Conservation (phyloP, 2,888 invertebrate species). For the Chouioia cunea region DNA sequence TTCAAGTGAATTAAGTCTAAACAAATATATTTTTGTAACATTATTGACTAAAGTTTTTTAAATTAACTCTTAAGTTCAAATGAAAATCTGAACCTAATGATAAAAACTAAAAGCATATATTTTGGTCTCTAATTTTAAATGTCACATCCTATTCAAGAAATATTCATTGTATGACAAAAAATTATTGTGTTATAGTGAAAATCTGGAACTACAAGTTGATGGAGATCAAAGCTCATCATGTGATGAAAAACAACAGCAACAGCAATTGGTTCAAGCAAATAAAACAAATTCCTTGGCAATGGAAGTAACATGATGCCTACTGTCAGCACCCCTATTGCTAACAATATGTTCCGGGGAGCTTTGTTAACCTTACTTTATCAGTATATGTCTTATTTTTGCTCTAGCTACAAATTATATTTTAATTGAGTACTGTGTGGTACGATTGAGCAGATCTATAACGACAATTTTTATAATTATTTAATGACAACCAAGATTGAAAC, state of each 20-base stretch:
- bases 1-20: no score
- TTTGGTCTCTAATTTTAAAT: no score
- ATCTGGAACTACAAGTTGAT: constrained; percentile 65
- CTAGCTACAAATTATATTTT: constrained; percentile 53
- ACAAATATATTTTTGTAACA: no score
- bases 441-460: constrained; percentile 43
- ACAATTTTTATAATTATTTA: constrained; percentile 30
- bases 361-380: constrained; percentile 63
- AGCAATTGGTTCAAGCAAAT: constrained; percentile 70
- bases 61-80: no score
- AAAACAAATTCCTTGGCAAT: constrained; percentile 71
- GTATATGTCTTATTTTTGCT: constrained; percentile 56
- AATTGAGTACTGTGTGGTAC: constrained; percentile 48
- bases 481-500: constrained; percentile 42
- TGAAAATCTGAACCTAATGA: no score
- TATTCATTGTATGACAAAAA: no score
- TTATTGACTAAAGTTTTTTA: no score
- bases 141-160: no score
- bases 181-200: constrained; percentile 62
- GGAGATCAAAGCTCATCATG: constrained; percentile 62
- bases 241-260: constrained; percentile 66
- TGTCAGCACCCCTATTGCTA: constrained; percentile 65
- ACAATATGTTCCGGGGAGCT: constrained; percentile 66
- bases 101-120: no score
- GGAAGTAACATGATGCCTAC: constrained; percentile 75